phyloP scores from a whole-genome alignment of 2,113 vertebrate genomes.

The Sinocyclocheilus anophthalmus region DNA sequence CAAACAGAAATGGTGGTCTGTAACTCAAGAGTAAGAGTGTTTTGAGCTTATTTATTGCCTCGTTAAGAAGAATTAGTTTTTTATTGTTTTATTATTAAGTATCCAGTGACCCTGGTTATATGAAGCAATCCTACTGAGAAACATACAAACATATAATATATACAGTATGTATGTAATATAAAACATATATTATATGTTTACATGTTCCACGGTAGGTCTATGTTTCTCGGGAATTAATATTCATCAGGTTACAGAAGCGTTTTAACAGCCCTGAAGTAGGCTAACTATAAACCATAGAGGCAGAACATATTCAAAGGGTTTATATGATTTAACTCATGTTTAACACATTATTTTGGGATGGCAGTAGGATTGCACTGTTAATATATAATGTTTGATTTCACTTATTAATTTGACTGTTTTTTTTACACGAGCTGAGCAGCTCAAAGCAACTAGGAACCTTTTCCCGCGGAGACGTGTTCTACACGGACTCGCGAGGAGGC shows the following conservation, averaged over 20 bases:
- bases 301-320: background rate
- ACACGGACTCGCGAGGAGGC: constrained; percentile 54
- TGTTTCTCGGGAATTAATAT: background rate
- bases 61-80: background rate
- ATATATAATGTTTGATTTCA: background rate
- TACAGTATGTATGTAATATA: too few relatives aligned
- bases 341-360: background rate
- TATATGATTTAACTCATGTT: too few relatives aligned
- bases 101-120: background rate
- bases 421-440: background rate
- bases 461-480: constrained; percentile 54
- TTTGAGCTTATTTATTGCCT: background rate
- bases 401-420: background rate
- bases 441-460: constrained; percentile 10
- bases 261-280: too few relatives aligned
- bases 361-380: background rate
- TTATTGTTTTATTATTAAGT: background rate
- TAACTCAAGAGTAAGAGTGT: background rate
- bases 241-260: background rate
- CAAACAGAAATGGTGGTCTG: background rate
- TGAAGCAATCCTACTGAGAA: background rate
- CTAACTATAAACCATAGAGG: too few relatives aligned
- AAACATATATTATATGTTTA: too few relatives aligned
- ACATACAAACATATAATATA: too few relatives aligned
- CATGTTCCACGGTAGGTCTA: background rate